Evolutionary conservation across 92 coral and sea anemone genomes (phyloP).

Genomic region (Chrysogorgia sp.): DNA sequence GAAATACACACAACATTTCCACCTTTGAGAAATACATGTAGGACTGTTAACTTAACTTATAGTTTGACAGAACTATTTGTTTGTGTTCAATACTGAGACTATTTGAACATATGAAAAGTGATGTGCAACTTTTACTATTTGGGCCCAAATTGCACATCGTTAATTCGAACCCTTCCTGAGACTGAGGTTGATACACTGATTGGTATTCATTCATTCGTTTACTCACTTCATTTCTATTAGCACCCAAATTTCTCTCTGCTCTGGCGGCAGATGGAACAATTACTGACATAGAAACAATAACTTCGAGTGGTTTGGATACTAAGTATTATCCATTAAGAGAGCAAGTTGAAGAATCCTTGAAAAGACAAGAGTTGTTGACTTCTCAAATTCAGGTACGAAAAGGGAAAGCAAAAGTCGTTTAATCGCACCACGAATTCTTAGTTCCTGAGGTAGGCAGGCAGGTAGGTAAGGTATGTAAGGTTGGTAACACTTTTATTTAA

Average conservation of each 20-base stretch:
- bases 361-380: conserved; percentile 77
- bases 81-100: no score
- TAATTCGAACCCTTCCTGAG: no score
- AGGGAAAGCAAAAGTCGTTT: background rate
- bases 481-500: no score
- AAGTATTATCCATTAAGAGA: conserved; percentile 75
- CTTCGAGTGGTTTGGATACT: conserved; percentile 72
- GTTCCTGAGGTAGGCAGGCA: no score
- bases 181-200: background rate
- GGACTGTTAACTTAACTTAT: no score
- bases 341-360: conserved; percentile 72
- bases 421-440: background rate
- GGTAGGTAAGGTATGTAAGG: no score
- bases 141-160: no score
- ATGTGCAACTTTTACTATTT: no score
- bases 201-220: background rate
- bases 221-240: conserved; percentile 49
- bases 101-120: no score
- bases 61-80: no score
- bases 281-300: conserved; percentile 82
- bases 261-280: conserved; percentile 96
- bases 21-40: no score
- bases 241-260: conserved; percentile 91
- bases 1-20: no score
- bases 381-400: conserved; percentile 75